Percentiles rank a stretch among this genome's conserved stretches.
These are phyloP conservation scores for Conops quadrifasciatus DNA, from an alignment of 2,888 invertebrate genomes.

Conservation along the genomic window DNA sequence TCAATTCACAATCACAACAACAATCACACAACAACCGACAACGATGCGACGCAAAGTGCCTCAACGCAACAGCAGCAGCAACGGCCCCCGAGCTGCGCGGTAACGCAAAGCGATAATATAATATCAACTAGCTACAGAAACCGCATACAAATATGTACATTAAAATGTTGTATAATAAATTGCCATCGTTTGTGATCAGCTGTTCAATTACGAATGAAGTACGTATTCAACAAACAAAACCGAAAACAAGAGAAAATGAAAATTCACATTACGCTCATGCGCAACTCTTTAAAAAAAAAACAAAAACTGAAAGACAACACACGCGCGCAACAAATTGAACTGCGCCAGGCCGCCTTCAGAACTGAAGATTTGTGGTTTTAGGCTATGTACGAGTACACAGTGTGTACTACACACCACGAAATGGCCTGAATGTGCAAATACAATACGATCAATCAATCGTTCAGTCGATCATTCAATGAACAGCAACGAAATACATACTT, in stretches of 20 bases:
- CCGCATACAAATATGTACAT: background rate
- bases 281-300: slow-evolving; percentile 11
- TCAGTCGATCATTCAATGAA: too few relatives aligned
- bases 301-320: too few relatives aligned
- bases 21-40: slow-evolving; percentile 3
- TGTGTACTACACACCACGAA: background rate
- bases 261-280: slow-evolving; percentile 13
- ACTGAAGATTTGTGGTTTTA: too few relatives aligned
- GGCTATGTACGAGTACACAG: too few relatives aligned
- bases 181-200: slow-evolving; percentile 1
- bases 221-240: background rate
- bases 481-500: too few relatives aligned
- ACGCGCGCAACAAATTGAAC: too few relatives aligned
- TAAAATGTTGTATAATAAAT: background rate
- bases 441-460: background rate
- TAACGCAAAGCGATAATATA: too few relatives aligned
- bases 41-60: background rate
- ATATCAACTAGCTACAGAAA: background rate
- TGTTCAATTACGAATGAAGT: slow-evolving; percentile 19
- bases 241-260: background rate
- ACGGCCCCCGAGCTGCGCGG: too few relatives aligned
- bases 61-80: background rate
- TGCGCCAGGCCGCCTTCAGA: too few relatives aligned
- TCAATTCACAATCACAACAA: background rate
- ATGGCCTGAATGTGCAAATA: slow-evolving; percentile 29